These are phyloP conservation scores for Candoia aspera DNA, from an alignment of 2,113 vertebrate genomes.

Conservation along the genomic window DNA sequence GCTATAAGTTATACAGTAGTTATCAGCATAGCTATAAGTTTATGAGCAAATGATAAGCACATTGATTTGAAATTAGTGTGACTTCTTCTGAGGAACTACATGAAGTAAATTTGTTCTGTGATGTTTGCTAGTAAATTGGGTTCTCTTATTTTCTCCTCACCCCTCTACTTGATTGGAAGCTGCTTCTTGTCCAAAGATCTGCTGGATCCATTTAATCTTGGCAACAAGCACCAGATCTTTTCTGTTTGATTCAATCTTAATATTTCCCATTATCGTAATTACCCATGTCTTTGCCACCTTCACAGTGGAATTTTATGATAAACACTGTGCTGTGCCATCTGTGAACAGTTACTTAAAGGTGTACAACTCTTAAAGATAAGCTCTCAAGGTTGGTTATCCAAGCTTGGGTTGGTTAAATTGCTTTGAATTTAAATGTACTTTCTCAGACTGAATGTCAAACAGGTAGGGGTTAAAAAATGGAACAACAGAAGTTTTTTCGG, in stretches of 20 bases:
- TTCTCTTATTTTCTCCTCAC: neutral
- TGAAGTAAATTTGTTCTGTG: neutral
- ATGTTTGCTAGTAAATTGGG: neutral
- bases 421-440: neutral
- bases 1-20: neutral
- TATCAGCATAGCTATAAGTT: neutral
- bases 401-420: neutral
- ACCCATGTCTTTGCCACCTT: constrained; percentile 44
- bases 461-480: neutral
- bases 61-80: neutral
- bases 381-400: neutral
- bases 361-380: neutral
- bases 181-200: neutral
- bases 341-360: constrained; percentile 29
- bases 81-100: neutral
- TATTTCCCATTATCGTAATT: constrained; percentile 40
- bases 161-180: neutral
- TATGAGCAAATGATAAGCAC: neutral
- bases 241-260: constrained; percentile 20
- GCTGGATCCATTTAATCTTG: neutral
- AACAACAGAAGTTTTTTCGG: neutral
- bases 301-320: constrained; percentile 20
- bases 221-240: neutral
- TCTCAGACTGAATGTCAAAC: neutral
- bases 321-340: constrained; percentile 27